Conservation (phyloP, 2,888 invertebrate species). For the Notodonta dromedarius region DNA sequence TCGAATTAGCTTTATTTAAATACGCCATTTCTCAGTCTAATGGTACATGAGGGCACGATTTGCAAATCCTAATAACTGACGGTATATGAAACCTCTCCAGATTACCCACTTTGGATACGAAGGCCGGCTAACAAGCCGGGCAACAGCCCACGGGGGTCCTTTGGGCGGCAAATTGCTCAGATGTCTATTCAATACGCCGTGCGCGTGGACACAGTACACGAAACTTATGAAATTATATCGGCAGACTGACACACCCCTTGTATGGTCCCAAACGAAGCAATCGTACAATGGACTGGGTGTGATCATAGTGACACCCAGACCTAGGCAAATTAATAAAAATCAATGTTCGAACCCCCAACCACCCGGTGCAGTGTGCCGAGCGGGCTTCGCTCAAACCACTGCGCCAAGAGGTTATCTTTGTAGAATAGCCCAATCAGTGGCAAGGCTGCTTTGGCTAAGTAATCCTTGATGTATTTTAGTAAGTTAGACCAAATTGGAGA, state of each 20-base stretch:
- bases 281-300: no score
- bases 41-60: slow-evolving; percentile 36
- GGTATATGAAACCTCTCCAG: slow-evolving; percentile 41
- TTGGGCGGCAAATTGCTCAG: slow-evolving; percentile 61
- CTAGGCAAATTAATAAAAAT: no score
- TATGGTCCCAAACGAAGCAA: no score
- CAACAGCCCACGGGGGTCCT: slow-evolving; percentile 58
- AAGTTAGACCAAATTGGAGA: no score
- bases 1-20: slow-evolving; percentile 37
- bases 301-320: no score
- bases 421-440: neutral
- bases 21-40: slow-evolving; percentile 35
- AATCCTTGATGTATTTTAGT: no score
- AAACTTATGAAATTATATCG: no score
- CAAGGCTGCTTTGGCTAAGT: no score
- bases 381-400: no score
- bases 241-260: neutral
- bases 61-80: slow-evolving; percentile 45
- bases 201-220: neutral
- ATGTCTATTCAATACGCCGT: slow-evolving; percentile 33
- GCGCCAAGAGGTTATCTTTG: neutral
- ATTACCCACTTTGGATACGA: slow-evolving; percentile 34
- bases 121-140: no score
- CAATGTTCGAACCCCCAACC: no score
- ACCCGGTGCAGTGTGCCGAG: no score